These are phyloP conservation scores for Periophthalmus modestus DNA, from an alignment of 2,113 vertebrate genomes.

Conservation along the genomic window DNA sequence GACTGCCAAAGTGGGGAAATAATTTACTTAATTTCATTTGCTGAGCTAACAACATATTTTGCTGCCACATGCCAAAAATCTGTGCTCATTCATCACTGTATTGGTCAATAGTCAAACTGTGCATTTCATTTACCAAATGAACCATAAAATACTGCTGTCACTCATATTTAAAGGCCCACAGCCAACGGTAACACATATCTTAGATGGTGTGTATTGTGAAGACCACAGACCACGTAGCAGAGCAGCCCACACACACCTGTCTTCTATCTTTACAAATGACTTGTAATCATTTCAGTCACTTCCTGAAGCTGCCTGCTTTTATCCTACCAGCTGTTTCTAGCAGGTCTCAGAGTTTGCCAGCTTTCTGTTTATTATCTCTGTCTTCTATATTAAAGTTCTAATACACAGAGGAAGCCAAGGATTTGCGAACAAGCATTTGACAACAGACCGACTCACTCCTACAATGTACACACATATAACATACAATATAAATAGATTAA, in stretches of 20 bases:
- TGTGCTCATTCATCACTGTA: neutral
- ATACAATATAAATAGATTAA: neutral
- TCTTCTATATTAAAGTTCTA: slow-evolving; percentile 28
- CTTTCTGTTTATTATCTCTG: slow-evolving; percentile 48
- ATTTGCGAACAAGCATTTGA: neutral
- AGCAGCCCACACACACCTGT: neutral
- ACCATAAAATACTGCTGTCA: neutral
- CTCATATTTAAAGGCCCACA: neutral
- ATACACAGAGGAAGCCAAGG: slow-evolving; percentile 23
- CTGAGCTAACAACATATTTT: slow-evolving; percentile 39
- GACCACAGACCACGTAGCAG: neutral
- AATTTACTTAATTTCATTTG: slow-evolving; percentile 14
- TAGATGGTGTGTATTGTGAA: neutral
- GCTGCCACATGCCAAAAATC: neutral
- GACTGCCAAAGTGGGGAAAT: neutral
- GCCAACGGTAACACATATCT: neutral
- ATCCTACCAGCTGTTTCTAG: slow-evolving; percentile 57
- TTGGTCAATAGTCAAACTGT: neutral
- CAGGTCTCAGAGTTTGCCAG: slow-evolving; percentile 10
- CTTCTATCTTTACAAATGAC: neutral
- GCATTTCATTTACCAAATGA: slow-evolving; percentile 2
- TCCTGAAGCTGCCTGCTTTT: slow-evolving; percentile 27
- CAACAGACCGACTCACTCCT: neutral
- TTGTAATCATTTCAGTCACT: neutral
- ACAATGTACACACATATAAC: neutral